These are phyloP conservation scores for Lamprologus callipterus DNA, from an alignment of 2,113 vertebrate genomes.

Conservation along the genomic window DNA sequence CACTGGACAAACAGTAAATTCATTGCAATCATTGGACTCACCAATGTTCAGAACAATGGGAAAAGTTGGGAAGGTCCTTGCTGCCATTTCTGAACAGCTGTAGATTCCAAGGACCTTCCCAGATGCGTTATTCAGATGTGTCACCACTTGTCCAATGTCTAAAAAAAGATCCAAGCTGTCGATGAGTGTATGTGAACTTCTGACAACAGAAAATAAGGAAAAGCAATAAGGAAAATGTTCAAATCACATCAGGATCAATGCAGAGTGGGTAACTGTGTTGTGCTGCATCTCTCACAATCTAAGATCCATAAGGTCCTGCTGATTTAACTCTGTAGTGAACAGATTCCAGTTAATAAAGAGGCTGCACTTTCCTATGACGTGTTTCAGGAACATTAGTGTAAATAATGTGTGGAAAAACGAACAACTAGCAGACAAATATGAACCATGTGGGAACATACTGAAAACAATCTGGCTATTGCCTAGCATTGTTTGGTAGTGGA, in stretches of 20 bases:
- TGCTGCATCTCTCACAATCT: background rate
- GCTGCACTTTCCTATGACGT: background rate
- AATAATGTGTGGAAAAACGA: background rate
- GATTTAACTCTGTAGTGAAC: background rate
- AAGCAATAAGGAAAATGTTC: background rate
- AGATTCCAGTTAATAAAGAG: background rate
- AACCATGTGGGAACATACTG: background rate
- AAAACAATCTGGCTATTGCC: background rate
- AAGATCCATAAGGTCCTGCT: background rate
- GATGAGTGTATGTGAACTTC: background rate
- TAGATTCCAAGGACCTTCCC: accelerated
- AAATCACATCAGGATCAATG: background rate
- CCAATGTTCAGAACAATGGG: background rate
- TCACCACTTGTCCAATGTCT: background rate
- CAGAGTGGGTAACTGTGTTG: background rate
- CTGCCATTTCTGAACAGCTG: background rate
- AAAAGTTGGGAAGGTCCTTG: background rate
- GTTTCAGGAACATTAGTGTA: background rate
- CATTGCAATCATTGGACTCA: accelerated
- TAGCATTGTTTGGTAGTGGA: background rate
- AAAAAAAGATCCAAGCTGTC: background rate
- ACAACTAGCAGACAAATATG: background rate
- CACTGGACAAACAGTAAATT: background rate
- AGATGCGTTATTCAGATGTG: accelerated
- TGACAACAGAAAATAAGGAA: background rate